Evolutionary conservation across 2,797 vertebrate species (phyloP), one percentile per base, ranked within the genome.

Genomic region (Prionace glauca): DNA sequence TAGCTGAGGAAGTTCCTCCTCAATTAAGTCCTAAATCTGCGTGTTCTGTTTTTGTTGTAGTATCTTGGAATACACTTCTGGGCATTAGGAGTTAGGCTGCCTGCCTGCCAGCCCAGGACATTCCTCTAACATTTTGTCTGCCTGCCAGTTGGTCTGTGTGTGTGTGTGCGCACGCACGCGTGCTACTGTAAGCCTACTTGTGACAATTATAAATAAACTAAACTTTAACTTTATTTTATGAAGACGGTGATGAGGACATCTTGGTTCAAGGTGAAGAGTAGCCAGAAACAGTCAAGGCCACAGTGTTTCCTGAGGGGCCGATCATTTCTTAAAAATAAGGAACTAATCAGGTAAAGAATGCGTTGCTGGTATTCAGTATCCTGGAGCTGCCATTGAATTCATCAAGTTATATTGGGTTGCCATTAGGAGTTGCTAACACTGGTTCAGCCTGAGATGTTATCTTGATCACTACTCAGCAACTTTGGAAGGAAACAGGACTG

Each of bases 161-260:
- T 56, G 50, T 56, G 50, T 56, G 50, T 50, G 41, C 0, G 41
- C 41, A 41, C 41, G 41, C 41, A 50, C 2, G 3, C 3, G 45
- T 1, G 3, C 45, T 50, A 50, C 2, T 56, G 50, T 56, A 56
- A 56, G 50, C 2, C 50, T 56, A 3, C 50, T 56, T 56, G 50
- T 56, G 50, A 56, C 50, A 56, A 56, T 56, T 5, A 56, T 56
- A 56, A 56, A 56, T 56, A 56, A 56, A 56, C 50, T 56, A 56
- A 56, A 56, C 5, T 56, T 56, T 56, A 56, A 56, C 50, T 56
- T 97, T 99, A 99, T 97, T 98, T 97, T 99, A 98, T 79, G 99
- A 99, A 97, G 99, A 99, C 97, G 99, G 98, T 0, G 98, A 98
- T 99, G 99, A 95, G 98, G 99, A 96, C 98, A 98, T 60, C 97